phyloP scores from a whole-genome alignment of 2,888 invertebrate genomes.

The Tetragnatha montana region DNA sequence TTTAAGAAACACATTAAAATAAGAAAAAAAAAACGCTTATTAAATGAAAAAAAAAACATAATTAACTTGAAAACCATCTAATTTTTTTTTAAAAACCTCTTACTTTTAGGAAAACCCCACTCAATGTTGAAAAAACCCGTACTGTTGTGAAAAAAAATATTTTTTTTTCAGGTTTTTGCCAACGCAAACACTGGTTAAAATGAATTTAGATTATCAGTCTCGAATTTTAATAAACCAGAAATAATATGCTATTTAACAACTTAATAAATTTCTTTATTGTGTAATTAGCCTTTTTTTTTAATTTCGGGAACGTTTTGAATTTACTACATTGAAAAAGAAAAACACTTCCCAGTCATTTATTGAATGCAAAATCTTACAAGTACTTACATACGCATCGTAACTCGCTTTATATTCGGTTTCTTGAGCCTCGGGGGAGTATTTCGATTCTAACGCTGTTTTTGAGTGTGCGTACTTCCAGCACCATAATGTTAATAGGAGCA shows the following conservation, averaged over 20 bases:
- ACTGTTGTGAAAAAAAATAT: too few species aligned
- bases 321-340: not conserved
- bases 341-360: not conserved
- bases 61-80: too few species aligned
- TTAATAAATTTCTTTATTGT: too few species aligned
- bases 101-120: too few species aligned
- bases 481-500: not conserved
- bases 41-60: too few species aligned
- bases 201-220: not conserved
- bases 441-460: not conserved
- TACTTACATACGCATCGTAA: slow-evolving; percentile 52
- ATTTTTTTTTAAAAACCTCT: too few species aligned
- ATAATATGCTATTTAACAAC: too few species aligned
- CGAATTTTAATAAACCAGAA: not conserved
- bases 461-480: not conserved
- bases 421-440: slow-evolving; percentile 18
- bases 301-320: not conserved
- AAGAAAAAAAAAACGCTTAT: too few species aligned
- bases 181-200: not conserved
- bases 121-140: too few species aligned
- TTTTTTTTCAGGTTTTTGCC: too few species aligned
- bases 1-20: too few species aligned
- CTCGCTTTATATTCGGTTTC: slow-evolving; percentile 61
- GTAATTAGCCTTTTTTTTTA: not conserved
- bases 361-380: not conserved